These are phyloP conservation scores for Aculops lycopersici DNA, from an alignment of 1,140 invertebrate species.

Conservation along the genomic window DNA sequence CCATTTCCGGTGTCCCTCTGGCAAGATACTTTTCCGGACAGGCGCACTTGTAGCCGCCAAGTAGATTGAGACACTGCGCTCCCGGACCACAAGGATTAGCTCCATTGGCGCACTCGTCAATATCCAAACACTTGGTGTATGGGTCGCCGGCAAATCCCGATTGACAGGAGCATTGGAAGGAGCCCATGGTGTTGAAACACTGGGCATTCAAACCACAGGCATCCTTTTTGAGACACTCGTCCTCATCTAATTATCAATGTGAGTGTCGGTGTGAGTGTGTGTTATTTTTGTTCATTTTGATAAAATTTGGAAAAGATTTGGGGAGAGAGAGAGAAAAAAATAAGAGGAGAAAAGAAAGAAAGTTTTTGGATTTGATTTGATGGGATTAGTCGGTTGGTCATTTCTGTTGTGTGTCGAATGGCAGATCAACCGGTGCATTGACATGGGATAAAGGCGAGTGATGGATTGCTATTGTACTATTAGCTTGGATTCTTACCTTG, in stretches of 20 bases:
- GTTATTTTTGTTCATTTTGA: neutral
- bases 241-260: neutral
- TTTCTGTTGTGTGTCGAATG: too few species aligned
- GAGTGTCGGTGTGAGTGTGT: neutral
- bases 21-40: conserved; percentile 22
- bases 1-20: conserved; percentile 6
- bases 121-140: conserved; percentile 20
- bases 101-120: conserved; percentile 9
- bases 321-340: too few species aligned
- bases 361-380: too few species aligned
- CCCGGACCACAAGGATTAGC: conserved; percentile 39
- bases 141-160: conserved; percentile 43
- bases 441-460: too few species aligned
- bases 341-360: too few species aligned
- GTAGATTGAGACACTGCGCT: conserved; percentile 53
- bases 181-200: conserved; percentile 40
- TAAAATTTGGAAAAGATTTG: too few species aligned
- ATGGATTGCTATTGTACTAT: too few species aligned
- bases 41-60: conserved; percentile 50
- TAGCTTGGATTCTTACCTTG: conserved; percentile 9
- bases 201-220: conserved; percentile 40
- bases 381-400: too few species aligned
- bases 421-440: too few species aligned
- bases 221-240: too few species aligned
- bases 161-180: conserved; percentile 42